Evolutionary conservation across 2,113 vertebrate genomes (phyloP), one percentile per base, ranked within the genome.

Genomic region (Ctenomys sociabilis): DNA sequence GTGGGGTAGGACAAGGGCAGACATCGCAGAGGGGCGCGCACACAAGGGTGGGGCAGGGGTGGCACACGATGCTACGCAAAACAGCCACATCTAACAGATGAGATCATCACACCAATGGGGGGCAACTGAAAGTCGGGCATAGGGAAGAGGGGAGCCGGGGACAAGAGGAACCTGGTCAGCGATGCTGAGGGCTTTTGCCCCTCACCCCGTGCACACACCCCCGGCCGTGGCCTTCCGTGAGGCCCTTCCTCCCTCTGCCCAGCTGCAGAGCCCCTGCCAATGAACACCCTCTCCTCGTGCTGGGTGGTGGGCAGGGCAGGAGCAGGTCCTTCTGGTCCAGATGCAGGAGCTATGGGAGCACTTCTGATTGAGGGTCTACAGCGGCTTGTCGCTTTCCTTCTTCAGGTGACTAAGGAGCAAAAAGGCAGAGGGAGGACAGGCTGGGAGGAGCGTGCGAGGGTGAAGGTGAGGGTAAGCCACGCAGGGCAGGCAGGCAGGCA

Each of bases 311-410:
- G 88, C 66, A 64, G 91, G 91, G 70, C 40, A 24, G 59, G 82
- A 93, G 32, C n/a, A 1, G 70, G 86, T 85, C 64, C 89, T 97
- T 91, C 93, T 75, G 84, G 90, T 95, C 92, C 90, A 72, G 88
- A 82, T 40, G 80, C 75, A 92, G 73, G 64, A 90, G 80, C 90
- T 72, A 21, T 9, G 86, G 78, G 90, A 85, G 93, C 66, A 54
- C 82, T 96, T 92, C 95, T 88, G 88, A 87, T 0, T 0, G 83
- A 80, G 97, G 94, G 94, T 98, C 99, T 99, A 99, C 99, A 99
- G 99, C 96, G 99, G 99, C 98, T 99, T 99, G 98, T 99, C 99
- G 81, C 99, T 99, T 98, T 99, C 99, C 98, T 99, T 99, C 98
- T 99, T 99, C 99, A 99, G 98, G 98, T 99, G 99, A 98, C 99